Evolutionary conservation across 2,113 vertebrate genomes (phyloP), one percentile per base, ranked within the genome.

Genomic region (Panthera leo): DNA sequence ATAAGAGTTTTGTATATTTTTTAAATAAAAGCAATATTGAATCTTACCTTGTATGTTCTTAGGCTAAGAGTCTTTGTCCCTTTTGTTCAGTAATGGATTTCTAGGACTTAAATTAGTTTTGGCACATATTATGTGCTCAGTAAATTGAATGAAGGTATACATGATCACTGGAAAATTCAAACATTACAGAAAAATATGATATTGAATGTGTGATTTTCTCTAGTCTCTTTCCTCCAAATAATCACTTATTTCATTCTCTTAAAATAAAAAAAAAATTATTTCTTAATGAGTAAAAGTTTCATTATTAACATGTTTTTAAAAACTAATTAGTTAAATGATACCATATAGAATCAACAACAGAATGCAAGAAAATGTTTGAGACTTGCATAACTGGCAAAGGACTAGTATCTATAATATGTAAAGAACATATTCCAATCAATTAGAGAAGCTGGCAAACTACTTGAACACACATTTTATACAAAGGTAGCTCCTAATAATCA

Each of bases 211-310:
- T 45, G 61, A 83, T 85, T 23, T 18, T 71, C 25, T 53, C 16
- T 68, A 31, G 68, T 70, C 1, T 4, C 16, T 85, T 61, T 79
- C 19, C 29, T 67, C 12, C 29, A 80, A 97, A 93, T 84, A 48
- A 76, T 39, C 19, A 71, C 31, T 84, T 92, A 67, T 53, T 76
- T 5, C 27, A 85, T 29, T 51, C 45, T 86, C n/a, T 80, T 85
- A 85, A 85, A 78, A 70, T 76, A 5, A 82, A 78, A 70, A 90
- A 92, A 83, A 67, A 5, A 36, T 88, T 45, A 84, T 58, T 97
- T 83, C 8, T 21, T 71, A 9, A 76, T 3, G 16, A 95, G 31
- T 80, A 51, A 79, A 36, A 58, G 7, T 89, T 93, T 85, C 34
- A 71, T 85, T 48, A 36, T 76, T 80, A 92, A 45, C 79, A 63